Evolutionary conservation across 2,113 vertebrate genomes (phyloP), one percentile per base, ranked within the genome.

Genomic region (Loxodonta africana): DNA sequence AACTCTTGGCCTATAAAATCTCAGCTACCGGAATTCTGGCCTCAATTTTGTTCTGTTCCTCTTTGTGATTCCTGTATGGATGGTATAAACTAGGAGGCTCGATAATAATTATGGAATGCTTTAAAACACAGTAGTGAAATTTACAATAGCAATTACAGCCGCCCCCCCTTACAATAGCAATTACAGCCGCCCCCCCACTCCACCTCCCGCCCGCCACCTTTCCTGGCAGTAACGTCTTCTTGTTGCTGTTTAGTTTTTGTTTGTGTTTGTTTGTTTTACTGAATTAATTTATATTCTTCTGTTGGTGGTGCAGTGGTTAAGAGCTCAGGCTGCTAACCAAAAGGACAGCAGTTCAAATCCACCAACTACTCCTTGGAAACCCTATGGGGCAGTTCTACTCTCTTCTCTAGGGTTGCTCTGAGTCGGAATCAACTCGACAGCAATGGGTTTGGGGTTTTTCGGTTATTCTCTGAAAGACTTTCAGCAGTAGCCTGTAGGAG

Each of bases 391-490:
- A 57, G 53, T 57, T 57, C 53, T 57, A 7, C 15, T 57, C 53
- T 57, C 8, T 57, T 11, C 53, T 10, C 8, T 57, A 57, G 53
- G 10, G 53, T 57, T 11, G 6, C 53, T 57, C 2, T 57, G 15
- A 57, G 53, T 69, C 2, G 12, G 30, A 69, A 69, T 14, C 20
- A 30, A 67, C 65, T 67, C 26, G 8, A 69, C 15, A 11, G 30
- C 53, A 57, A 17, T 17, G 15, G 15, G 53, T 57, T 57, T 17
- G 15, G 11, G 8, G 14, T 69, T 25, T 3, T 69, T 11, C 6
- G 14, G 30, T 12, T 94, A 71, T 81, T 97, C 84, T 97, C 51
- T 82, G 33, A 93, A 94, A 18, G 14, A 62, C 74, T 95, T 94
- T 7, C 25, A 88, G 37, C 67, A 73, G 28, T 83, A 71, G 84